Evolutionary conservation across 2,113 vertebrate species (phyloP).

Genomic region (Oriolus oriolus): DNA sequence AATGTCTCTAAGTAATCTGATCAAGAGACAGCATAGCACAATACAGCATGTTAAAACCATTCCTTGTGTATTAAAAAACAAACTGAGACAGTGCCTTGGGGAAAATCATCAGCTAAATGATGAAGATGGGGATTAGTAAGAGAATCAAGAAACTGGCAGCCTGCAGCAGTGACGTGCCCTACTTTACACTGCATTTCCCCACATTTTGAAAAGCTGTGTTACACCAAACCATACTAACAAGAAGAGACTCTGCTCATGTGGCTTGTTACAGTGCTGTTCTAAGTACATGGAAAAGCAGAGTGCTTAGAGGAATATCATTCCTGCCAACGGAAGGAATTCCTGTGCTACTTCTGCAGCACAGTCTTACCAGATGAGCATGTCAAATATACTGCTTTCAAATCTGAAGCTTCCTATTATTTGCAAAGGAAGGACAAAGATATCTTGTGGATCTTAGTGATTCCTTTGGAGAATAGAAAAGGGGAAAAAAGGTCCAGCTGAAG

Average conservation of each 20-base stretch:
- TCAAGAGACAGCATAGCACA: neutral
- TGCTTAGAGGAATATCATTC: neutral
- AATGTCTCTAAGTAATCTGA: neutral
- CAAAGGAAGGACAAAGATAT: neutral
- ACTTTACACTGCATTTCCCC: neutral
- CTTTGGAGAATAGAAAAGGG: accelerated
- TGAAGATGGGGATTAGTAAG: neutral
- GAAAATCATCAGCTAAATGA: neutral
- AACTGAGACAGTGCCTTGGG: accelerated
- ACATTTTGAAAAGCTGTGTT: neutral
- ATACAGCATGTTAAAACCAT: neutral
- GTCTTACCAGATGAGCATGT: neutral
- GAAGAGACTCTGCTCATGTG: neutral
- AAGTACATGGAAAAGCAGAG: neutral
- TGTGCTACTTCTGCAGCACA: neutral
- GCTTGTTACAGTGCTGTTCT: neutral
- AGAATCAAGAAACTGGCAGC: neutral
- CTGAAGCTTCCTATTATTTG: neutral
- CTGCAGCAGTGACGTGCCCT: neutral
- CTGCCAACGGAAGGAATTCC: neutral
- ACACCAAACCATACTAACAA: neutral
- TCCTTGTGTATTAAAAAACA: neutral
- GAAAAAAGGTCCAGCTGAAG: neutral
- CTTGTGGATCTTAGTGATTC: neutral
- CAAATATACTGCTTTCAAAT: neutral